These are phyloP conservation scores for Torymus aiolomorphi DNA, from an alignment of 2,888 invertebrate species.

Conservation along the genomic window DNA sequence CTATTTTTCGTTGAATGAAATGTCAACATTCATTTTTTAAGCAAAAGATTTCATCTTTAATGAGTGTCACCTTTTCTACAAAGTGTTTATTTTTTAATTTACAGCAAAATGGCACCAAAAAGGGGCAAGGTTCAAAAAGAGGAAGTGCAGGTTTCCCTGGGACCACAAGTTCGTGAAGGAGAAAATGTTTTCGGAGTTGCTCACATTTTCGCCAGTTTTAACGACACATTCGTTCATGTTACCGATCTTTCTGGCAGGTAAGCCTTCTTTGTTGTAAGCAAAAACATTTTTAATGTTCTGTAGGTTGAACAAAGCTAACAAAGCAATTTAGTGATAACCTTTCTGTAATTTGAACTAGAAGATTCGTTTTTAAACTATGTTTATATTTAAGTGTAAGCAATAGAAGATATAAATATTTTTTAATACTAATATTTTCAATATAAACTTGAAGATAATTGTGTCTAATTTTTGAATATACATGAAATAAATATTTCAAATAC, in stretches of 20 bases:
- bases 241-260: constrained; percentile 97
- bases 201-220: constrained; percentile 99
- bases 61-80: constrained; percentile 14
- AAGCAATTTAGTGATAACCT: no score
- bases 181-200: constrained; percentile 99
- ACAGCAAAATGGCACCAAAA: constrained; percentile 91
- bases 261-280: constrained; percentile 59
- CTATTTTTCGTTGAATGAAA: constrained; percentile 14
- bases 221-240: constrained; percentile 99
- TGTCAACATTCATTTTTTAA: neutral
- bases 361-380: neutral
- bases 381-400: neutral
- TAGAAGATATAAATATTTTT: no score
- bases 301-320: no score
- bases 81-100: constrained; percentile 54
- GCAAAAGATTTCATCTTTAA: neutral
- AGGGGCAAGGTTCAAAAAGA: constrained; percentile 98
- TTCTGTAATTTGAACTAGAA: no score
- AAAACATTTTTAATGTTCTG: no score
- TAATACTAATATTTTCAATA: no score
- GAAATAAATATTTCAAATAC: no score
- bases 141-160: constrained; percentile 96
- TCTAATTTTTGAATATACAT: no score
- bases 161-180: constrained; percentile 97
- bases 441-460: no score